Evolutionary conservation across 2,888 invertebrate genomes (phyloP), one percentile per base, ranked within the genome.

Genomic region (Xanthia icteritia): DNA sequence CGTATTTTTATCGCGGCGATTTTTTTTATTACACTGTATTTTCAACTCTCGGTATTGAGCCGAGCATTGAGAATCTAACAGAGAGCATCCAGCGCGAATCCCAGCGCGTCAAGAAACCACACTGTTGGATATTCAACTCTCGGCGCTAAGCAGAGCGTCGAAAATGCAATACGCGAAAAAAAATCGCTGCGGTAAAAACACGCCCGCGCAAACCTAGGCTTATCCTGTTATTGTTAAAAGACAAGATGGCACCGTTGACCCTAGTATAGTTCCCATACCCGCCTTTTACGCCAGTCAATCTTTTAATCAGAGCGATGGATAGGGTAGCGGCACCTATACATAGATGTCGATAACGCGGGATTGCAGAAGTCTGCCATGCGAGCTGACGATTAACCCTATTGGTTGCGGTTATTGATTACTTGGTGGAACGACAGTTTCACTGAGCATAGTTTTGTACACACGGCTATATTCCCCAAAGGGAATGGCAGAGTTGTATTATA

Each of bases 351-450:
- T 69, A 84, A 54, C 20, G n/a, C 17, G 36, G 20, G 45, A 48
- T 75, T 48, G 63, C 45, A 60, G 45, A 79, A 79, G 51, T 45
- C 69, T 80, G 45, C 39, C 84, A 65, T 79, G 79, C 51, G 79
- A 84, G 15, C 36, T 58, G 27, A 31, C 79, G 79, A 80, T 84
- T 79, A 84, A 64, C 36, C 64, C 69, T 68, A 69, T 79, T 48
- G 79, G 79, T 60, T 79, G 69, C 69, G 58, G 65, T 78, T 84
- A 80, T 80, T 84, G 79, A 84, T 80, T 69, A 79, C 20, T 54
- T n/a, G 5, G 8, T 66, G n/a, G 39, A 48, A 83, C 60, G 45
- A 58, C 9, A 45, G 65, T 36, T 65, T 48, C 54, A 61, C 0
- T 65, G 42, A 76, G 42, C 8, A 61, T 77, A 45, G 45, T 73